Percentiles rank a stretch among this genome's conserved stretches.
Evolutionary conservation across 2,113 vertebrate species (phyloP).

Genomic region (Callocephalon fimbriatum): DNA sequence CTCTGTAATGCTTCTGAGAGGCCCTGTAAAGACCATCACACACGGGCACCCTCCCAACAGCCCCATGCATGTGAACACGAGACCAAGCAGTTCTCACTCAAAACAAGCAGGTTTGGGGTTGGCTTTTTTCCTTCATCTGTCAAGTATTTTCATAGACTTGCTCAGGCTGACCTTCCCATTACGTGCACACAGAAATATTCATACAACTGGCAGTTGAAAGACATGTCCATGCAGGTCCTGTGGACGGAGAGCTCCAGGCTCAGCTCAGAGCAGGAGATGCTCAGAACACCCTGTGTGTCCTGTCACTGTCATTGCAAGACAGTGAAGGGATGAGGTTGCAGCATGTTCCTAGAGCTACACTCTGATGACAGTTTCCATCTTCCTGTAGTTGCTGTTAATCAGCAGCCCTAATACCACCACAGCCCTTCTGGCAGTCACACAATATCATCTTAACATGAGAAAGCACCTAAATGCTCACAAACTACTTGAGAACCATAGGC

Average conservation of each 20-base stretch:
- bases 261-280: background rate
- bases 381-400: background rate
- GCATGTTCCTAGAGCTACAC: background rate
- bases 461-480: background rate
- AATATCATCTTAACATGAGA: rapidly evolving
- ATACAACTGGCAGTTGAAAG: background rate
- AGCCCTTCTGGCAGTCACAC: background rate
- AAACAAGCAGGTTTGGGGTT: background rate
- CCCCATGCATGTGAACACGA: rapidly evolving
- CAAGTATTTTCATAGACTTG: background rate
- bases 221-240: rapidly evolving
- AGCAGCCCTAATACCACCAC: background rate
- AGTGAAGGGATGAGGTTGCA: rapidly evolving
- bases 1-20: background rate
- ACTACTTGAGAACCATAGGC: background rate
- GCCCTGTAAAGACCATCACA: background rate
- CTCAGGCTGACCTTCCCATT: background rate
- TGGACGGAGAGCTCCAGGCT: background rate
- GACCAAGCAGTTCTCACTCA: background rate
- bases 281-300: background rate
- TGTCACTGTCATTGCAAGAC: rapidly evolving
- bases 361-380: background rate
- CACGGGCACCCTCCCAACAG: background rate
- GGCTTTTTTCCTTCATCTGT: rapidly evolving
- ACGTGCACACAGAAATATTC: background rate